These are phyloP conservation scores for Hedychridium roseum DNA, from an alignment of 2,888 invertebrate species.

Conservation along the genomic window DNA sequence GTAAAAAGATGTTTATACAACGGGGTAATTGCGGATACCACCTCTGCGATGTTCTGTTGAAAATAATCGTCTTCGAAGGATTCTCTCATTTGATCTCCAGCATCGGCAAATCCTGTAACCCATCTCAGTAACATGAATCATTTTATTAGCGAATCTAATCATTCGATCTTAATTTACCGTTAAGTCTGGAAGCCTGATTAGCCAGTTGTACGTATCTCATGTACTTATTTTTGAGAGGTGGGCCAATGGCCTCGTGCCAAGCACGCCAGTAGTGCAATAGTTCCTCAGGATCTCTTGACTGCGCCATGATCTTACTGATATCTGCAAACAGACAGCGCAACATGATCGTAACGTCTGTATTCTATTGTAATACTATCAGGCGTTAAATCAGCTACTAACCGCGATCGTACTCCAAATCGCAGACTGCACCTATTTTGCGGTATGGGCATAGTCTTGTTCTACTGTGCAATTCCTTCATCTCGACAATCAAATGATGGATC, in stretches of 20 bases:
- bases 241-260: constrained; percentile 83
- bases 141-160: background rate
- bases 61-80: constrained; percentile 77
- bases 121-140: constrained; percentile 8
- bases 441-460: constrained; percentile 77
- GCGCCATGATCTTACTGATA: constrained; percentile 70
- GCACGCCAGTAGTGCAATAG: constrained; percentile 81
- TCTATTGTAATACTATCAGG: background rate
- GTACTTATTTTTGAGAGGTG: constrained; percentile 77
- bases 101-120: constrained; percentile 81
- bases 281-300: constrained; percentile 79
- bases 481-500: constrained; percentile 76
- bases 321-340: constrained; percentile 52
- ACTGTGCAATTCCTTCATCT: constrained; percentile 83
- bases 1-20: constrained; percentile 85
- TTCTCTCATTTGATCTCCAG: constrained; percentile 82
- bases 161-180: constrained; percentile 67
- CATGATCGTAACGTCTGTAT: background rate
- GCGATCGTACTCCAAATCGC: constrained; percentile 63
- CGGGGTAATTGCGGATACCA: constrained; percentile 67
- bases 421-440: constrained; percentile 61
- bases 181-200: constrained; percentile 79
- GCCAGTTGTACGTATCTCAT: constrained; percentile 81
- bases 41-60: constrained; percentile 67
- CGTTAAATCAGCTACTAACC: constrained; percentile 52